phyloP scores from a whole-genome alignment of 2,797 vertebrate genomes.

The Gadopsis marmoratus region DNA sequence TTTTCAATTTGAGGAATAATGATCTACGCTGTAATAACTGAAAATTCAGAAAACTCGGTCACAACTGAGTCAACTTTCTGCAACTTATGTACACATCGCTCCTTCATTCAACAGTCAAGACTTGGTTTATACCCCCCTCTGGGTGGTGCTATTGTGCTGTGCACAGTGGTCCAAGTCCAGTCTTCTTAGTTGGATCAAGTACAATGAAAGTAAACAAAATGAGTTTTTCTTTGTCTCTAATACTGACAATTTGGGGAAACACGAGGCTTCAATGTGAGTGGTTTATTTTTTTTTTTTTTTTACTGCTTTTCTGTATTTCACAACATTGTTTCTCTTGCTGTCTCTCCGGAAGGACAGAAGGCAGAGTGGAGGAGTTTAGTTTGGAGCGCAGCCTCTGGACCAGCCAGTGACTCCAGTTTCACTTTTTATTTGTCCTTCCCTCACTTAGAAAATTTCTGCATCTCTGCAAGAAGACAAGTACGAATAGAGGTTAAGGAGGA shows the following conservation, averaged over 20 bases:
- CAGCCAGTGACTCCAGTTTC: conserved; percentile 86
- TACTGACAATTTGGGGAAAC: conserved; percentile 23
- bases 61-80: conserved; percentile 13
- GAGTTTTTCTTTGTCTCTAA: conserved; percentile 12
- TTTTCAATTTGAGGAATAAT: conserved; percentile 20
- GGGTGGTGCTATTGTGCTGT: conserved; percentile 38
- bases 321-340: conserved; percentile 19
- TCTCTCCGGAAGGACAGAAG: conserved; percentile 40
- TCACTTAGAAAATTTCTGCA: conserved; percentile 83
- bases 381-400: conserved; percentile 83
- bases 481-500: not conserved
- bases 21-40: conserved; percentile 26
- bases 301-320: conserved; percentile 31
- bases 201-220: conserved; percentile 14
- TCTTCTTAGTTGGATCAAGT: conserved; percentile 8
- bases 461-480: conserved; percentile 69
- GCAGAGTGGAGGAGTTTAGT: conserved; percentile 34
- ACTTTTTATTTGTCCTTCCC: conserved; percentile 20
- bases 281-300: conserved; percentile 3
- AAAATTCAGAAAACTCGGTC: conserved; percentile 21
- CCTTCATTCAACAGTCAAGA: not conserved
- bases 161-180: not conserved
- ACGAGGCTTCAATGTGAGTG: conserved; percentile 16
- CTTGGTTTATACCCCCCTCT: conserved; percentile 16
- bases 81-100: not conserved